Conservation (phyloP, 2,113 vertebrate genomes). For the Edolisoma coerulescens region DNA sequence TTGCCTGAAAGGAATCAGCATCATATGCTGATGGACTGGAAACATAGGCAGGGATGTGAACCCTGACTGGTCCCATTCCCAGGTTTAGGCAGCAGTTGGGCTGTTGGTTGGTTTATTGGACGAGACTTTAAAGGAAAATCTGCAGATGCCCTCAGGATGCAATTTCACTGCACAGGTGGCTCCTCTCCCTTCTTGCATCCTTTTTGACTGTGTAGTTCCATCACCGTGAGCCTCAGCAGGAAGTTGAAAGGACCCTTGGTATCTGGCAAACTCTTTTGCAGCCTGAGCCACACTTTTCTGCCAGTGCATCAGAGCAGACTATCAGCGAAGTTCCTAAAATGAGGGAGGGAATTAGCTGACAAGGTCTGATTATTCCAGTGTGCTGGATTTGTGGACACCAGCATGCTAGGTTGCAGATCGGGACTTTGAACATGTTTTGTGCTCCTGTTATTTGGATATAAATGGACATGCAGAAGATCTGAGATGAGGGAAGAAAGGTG, state of each 20-base stretch:
- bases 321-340: background rate
- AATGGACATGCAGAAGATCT: background rate
- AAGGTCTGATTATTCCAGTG: background rate
- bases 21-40: background rate
- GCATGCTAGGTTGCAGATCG: background rate
- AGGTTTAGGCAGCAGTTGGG: background rate
- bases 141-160: background rate
- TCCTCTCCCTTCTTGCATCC: background rate
- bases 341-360: background rate
- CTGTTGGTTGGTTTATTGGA: background rate
- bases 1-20: background rate
- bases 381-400: background rate
- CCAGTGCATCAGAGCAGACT: background rate
- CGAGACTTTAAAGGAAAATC: background rate
- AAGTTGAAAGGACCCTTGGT: accelerated
- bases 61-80: background rate
- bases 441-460: background rate
- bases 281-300: background rate
- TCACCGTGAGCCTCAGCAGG: background rate
- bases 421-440: background rate
- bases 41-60: background rate
- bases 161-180: background rate
- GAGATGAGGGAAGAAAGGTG: background rate
- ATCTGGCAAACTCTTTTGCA: background rate
- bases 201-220: background rate